Conservation (phyloP, 2,113 vertebrate genomes). For the Crotalus tigris region DNA sequence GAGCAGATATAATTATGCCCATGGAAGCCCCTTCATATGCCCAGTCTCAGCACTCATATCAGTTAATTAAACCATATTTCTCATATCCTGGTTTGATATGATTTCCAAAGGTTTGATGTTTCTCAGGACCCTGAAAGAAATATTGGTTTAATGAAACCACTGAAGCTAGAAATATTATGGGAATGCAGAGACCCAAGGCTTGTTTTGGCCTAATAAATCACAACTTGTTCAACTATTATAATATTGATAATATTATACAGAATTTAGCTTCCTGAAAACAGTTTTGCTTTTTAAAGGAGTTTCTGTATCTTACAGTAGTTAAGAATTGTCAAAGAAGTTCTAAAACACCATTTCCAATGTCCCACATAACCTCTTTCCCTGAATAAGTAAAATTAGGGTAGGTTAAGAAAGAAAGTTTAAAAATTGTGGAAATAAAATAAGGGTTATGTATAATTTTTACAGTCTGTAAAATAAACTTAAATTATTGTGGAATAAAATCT, state of each 20-base stretch:
- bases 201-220: background rate
- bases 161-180: background rate
- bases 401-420: background rate
- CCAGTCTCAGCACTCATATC: background rate
- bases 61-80: background rate
- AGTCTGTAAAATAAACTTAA: background rate
- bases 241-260: background rate
- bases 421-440: background rate
- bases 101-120: background rate
- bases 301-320: background rate
- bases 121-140: background rate
- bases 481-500: background rate
- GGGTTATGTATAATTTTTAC: background rate
- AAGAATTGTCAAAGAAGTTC: background rate
- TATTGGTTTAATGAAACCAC: background rate
- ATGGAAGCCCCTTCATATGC: background rate
- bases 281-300: background rate
- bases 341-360: background rate
- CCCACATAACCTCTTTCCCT: background rate
- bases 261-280: background rate
- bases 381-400: background rate
- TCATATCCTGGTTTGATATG: background rate
- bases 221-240: background rate
- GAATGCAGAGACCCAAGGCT: background rate
- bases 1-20: background rate